Conservation (phyloP, 92 coral and sea anemone species). For the Porites rus region DNA sequence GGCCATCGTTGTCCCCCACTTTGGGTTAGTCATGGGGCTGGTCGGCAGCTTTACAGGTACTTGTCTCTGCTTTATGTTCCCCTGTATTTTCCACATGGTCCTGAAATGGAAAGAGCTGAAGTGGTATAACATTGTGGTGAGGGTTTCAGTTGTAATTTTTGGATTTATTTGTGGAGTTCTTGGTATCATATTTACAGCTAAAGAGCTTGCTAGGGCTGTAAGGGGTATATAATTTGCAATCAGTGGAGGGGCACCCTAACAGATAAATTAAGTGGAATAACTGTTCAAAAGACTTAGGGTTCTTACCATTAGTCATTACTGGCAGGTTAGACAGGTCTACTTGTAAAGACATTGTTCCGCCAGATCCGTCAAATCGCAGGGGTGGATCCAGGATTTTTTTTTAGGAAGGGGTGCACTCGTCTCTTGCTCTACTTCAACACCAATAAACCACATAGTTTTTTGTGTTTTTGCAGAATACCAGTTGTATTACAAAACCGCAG, state of each 20-base stretch:
- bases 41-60: slow-evolving; percentile 89
- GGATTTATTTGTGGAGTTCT: slow-evolving; percentile 74
- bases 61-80: slow-evolving; percentile 78
- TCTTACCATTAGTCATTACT: too few relatives aligned
- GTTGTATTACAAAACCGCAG: too few relatives aligned
- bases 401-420: too few relatives aligned
- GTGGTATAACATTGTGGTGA: slow-evolving; percentile 73
- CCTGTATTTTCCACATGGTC: slow-evolving; percentile 79
- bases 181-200: slow-evolving; percentile 78
- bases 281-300: too few relatives aligned
- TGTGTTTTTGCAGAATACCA: too few relatives aligned
- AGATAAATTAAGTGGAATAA: too few relatives aligned
- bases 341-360: too few relatives aligned
- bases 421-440: too few relatives aligned
- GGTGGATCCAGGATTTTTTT: too few relatives aligned
- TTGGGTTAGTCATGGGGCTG: slow-evolving; percentile 84
- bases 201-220: slow-evolving; percentile 47
- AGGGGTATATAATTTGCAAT: slow-evolving; percentile 21
- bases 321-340: too few relatives aligned
- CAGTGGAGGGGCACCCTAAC: background rate
- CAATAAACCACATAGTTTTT: too few relatives aligned
- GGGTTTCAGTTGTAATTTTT: slow-evolving; percentile 71
- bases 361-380: too few relatives aligned
- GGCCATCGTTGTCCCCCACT: slow-evolving; percentile 82
- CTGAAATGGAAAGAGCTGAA: slow-evolving; percentile 78